These are phyloP conservation scores for Liparis tanakae DNA, from an alignment of 2,797 vertebrate species.

Conservation along the genomic window DNA sequence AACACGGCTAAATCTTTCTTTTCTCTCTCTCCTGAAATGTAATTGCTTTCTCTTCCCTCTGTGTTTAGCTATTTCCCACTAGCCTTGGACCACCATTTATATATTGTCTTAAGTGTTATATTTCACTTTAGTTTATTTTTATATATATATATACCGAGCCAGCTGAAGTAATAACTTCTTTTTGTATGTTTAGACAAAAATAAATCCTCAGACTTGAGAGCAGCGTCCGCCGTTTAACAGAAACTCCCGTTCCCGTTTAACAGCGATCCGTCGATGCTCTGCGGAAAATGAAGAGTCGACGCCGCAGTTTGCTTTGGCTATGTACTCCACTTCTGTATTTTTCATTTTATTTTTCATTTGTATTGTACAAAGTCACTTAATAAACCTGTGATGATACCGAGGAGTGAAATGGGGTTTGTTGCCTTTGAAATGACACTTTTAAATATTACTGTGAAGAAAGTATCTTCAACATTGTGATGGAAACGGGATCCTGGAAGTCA, in stretches of 20 bases:
- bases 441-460: not conserved
- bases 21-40: slow-evolving; percentile 82
- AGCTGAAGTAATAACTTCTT: slow-evolving; percentile 91
- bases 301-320: slow-evolving; percentile 92
- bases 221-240: slow-evolving; percentile 51
- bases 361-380: slow-evolving; percentile 99
- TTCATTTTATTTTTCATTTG: slow-evolving; percentile 98
- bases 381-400: slow-evolving; percentile 94
- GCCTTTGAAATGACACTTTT: not conserved
- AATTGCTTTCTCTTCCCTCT: slow-evolving; percentile 83
- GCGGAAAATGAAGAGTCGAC: slow-evolving; percentile 84
- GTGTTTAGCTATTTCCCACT: slow-evolving; percentile 87
- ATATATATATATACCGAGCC: slow-evolving; percentile 86
- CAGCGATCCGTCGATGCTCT: slow-evolving; percentile 59
- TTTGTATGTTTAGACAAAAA: slow-evolving; percentile 86
- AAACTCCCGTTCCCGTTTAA: slow-evolving; percentile 31
- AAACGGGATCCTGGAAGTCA: not conserved
- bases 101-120: slow-evolving; percentile 92
- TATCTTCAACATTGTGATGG: not conserved
- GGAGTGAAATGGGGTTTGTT: slow-evolving; percentile 47
- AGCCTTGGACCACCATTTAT: slow-evolving; percentile 90
- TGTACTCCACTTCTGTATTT: slow-evolving; percentile 97
- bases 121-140: slow-evolving; percentile 92
- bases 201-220: slow-evolving; percentile 76
- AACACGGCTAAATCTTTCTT: slow-evolving; percentile 69